phyloP scores from a whole-genome alignment of 2,888 invertebrate species.

The Campoplex nolae region DNA sequence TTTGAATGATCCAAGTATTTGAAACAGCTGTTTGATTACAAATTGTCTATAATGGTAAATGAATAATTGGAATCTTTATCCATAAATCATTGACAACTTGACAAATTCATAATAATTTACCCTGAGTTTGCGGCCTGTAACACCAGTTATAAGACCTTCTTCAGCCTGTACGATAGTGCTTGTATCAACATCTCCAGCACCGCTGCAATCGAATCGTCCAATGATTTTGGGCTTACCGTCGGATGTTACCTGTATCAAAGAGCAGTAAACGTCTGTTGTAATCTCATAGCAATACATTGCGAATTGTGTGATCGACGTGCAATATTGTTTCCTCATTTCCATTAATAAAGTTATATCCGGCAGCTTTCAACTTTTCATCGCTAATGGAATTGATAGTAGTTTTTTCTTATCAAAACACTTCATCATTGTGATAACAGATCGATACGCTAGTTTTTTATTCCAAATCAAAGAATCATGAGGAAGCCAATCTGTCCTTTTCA shows the following conservation, averaged over 20 bases:
- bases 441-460: too few species aligned
- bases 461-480: too few species aligned
- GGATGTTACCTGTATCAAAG: constrained; percentile 89
- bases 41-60: too few species aligned
- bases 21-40: too few species aligned
- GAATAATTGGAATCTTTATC: neutral
- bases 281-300: neutral
- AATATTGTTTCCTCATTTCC: too few species aligned
- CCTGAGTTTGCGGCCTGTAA: constrained; percentile 95
- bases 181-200: constrained; percentile 98
- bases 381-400: too few species aligned
- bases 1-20: too few species aligned
- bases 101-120: constrained; percentile 84
- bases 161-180: constrained; percentile 89
- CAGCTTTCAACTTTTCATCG: too few species aligned
- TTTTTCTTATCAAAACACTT: too few species aligned
- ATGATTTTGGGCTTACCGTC: constrained; percentile 97
- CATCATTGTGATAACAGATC: too few species aligned
- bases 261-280: neutral
- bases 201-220: constrained; percentile 97
- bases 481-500: too few species aligned
- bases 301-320: neutral
- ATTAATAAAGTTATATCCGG: too few species aligned
- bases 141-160: constrained; percentile 92
- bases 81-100: neutral